Percentiles rank a stretch among this genome's conserved stretches.
These are phyloP conservation scores for Sebastes melanostomus DNA, from an alignment of 2,797 vertebrate genomes.

Conservation along the genomic window DNA sequence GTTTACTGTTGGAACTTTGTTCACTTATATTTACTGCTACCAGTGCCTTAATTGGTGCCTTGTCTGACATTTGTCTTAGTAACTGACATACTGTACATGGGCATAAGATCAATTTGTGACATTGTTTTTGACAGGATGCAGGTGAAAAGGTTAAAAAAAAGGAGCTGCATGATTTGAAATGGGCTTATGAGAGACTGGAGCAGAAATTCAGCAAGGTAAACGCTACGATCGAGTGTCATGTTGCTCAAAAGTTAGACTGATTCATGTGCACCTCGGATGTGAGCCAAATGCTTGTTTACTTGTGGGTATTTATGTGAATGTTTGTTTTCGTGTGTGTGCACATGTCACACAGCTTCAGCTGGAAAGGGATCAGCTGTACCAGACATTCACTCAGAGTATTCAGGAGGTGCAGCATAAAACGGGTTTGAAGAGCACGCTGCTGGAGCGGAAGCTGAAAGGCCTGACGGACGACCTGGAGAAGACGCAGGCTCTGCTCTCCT, in stretches of 20 bases:
- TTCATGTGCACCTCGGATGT: background rate
- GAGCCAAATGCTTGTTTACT: background rate
- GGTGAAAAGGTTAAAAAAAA: background rate
- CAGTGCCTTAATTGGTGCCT: background rate
- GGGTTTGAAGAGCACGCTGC: slow-evolving; percentile 81
- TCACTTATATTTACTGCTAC: background rate
- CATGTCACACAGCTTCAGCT: slow-evolving; percentile 83
- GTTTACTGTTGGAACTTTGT: background rate
- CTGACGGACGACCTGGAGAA: slow-evolving; percentile 81
- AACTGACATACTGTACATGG: background rate
- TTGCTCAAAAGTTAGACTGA: background rate
- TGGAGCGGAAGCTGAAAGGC: slow-evolving; percentile 84
- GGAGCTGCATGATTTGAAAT: slow-evolving; percentile 20
- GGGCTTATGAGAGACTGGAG: slow-evolving; percentile 23
- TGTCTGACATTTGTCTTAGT: background rate
- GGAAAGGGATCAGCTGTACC: slow-evolving; percentile 85
- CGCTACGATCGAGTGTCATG: background rate
- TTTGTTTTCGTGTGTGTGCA: background rate
- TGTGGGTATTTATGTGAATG: background rate
- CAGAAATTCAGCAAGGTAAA: slow-evolving; percentile 80
- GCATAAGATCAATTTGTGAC: background rate
- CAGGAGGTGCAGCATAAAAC: slow-evolving; percentile 85
- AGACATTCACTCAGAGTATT: slow-evolving; percentile 83
- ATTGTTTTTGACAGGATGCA: slow-evolving; percentile 67
- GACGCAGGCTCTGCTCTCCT: slow-evolving; percentile 85